Percentiles rank a stretch among this genome's conserved stretches.
These are phyloP conservation scores for Anolis carolinensis DNA, from an alignment of 2,113 vertebrate species.

Conservation along the genomic window DNA sequence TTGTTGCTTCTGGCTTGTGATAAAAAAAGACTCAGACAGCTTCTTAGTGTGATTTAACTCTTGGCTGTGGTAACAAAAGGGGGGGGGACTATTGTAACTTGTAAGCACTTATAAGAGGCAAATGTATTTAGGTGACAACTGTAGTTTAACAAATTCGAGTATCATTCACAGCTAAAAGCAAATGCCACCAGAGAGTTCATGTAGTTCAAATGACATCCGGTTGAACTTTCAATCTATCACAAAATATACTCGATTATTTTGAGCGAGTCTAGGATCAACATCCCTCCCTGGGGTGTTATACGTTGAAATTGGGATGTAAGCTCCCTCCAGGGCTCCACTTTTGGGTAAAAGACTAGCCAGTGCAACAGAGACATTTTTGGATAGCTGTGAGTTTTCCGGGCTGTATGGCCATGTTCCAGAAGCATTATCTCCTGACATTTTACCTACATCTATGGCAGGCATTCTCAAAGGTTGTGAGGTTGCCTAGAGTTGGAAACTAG, in stretches of 20 bases:
- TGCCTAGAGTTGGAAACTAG: no score
- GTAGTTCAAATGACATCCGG: not conserved
- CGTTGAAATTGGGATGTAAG: not conserved
- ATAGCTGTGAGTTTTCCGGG: no score
- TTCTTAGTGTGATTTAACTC: not conserved
- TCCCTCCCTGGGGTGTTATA: not conserved
- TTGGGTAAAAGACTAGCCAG: no score
- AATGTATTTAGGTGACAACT: not conserved
- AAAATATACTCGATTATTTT: not conserved
- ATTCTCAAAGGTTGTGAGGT: no score
- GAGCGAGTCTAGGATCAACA: not conserved
- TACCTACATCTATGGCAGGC: no score
- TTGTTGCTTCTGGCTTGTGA: conserved; percentile 60
- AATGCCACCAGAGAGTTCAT: not conserved
- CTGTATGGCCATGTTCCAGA: no score
- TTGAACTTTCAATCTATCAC: not conserved
- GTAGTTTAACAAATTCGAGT: not conserved
- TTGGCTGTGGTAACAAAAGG: not conserved
- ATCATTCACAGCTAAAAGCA: not conserved
- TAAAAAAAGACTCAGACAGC: conserved; percentile 6
- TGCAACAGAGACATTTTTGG: no score
- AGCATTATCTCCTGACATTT: no score
- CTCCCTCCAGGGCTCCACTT: no score
- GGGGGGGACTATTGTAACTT: not conserved
- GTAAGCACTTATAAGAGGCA: not conserved